Conservation (phyloP, 2,888 invertebrate species). For the Trissolcus japonicus region DNA sequence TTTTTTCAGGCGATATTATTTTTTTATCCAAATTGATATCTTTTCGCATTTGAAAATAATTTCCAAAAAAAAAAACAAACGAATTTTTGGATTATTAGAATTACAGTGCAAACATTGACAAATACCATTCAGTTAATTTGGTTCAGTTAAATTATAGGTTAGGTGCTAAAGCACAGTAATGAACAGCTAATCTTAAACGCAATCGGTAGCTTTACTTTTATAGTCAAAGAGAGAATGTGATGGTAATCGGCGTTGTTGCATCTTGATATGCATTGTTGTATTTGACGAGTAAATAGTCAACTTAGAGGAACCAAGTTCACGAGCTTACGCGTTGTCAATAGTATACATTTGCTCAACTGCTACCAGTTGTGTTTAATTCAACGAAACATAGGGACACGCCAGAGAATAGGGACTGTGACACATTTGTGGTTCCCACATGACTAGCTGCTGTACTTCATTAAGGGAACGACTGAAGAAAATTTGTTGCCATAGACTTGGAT, state of each 20-base stretch:
- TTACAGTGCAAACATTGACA: background rate
- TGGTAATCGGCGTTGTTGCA: constrained; percentile 37
- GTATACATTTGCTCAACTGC: constrained; percentile 39
- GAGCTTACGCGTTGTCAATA: constrained; percentile 42
- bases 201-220: constrained; percentile 19
- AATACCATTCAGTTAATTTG: constrained; percentile 12
- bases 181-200: constrained; percentile 5
- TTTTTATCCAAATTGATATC: background rate
- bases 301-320: constrained; percentile 49
- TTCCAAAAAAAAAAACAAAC: too few relatives aligned
- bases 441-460: constrained; percentile 45
- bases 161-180: constrained; percentile 5
- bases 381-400: constrained; percentile 47
- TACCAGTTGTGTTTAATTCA: constrained; percentile 54
- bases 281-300: constrained; percentile 48
- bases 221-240: constrained; percentile 18
- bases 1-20: too few relatives aligned
- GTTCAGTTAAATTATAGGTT: constrained; percentile 14
- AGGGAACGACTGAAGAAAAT: constrained; percentile 32
- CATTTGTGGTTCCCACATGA: constrained; percentile 67
- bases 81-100: background rate
- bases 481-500: constrained; percentile 17
- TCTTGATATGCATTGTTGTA: constrained; percentile 44
- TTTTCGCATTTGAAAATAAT: too few relatives aligned
- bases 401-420: constrained; percentile 63